These are phyloP conservation scores for Suncus etruscus DNA, from an alignment of 2,113 vertebrate genomes.

Conservation along the genomic window DNA sequence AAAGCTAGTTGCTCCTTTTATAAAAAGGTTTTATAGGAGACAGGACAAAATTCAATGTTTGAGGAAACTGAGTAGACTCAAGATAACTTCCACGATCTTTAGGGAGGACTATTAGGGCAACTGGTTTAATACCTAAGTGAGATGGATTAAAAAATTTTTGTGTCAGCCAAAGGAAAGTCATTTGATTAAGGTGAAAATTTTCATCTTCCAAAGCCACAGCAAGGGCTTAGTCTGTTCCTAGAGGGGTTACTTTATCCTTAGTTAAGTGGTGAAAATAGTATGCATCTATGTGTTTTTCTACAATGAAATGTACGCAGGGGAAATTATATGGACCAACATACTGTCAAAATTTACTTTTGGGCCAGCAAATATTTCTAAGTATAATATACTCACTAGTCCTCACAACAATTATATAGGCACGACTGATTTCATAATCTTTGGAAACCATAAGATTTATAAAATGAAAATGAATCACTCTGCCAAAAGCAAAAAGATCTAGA, in stretches of 20 bases:
- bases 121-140: neutral
- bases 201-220: neutral
- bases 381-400: neutral
- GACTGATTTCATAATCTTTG: neutral
- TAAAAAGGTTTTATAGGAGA: constrained; percentile 15
- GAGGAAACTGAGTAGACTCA: neutral
- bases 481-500: neutral
- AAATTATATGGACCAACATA: neutral
- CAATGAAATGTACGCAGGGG: neutral
- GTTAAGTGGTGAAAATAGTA: neutral
- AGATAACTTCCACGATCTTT: neutral
- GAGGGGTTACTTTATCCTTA: neutral
- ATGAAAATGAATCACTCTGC: neutral
- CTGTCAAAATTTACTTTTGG: neutral
- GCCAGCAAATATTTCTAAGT: neutral
- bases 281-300: neutral
- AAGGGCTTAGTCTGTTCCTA: neutral
- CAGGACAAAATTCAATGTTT: neutral
- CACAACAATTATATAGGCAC: neutral
- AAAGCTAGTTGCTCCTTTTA: constrained; percentile 42
- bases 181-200: neutral
- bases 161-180: neutral
- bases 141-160: constrained; percentile 8
- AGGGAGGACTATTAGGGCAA: neutral
- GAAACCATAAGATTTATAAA: neutral